Percentiles rank a stretch among this genome's conserved stretches.
Conservation (phyloP, 1,140 invertebrate species). For the Tetramorium simillimum region DNA sequence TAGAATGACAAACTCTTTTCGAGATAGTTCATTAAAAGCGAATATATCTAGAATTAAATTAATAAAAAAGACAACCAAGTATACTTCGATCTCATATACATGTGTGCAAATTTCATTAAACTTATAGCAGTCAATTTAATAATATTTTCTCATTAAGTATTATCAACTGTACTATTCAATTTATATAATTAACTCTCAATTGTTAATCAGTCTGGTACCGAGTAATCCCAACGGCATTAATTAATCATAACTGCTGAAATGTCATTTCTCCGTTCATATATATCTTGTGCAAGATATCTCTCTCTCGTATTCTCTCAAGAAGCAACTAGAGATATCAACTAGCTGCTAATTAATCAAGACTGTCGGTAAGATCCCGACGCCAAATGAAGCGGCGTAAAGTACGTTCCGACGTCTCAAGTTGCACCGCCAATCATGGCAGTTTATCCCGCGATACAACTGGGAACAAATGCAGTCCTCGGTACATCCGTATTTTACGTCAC, state of each 20-base stretch:
- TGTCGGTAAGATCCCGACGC: background rate
- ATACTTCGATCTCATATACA: too few relatives aligned
- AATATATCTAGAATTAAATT: background rate
- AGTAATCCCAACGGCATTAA: background rate
- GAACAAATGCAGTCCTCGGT: background rate
- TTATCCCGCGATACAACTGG: background rate
- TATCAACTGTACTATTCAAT: background rate
- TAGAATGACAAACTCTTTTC: background rate
- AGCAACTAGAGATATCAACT: slow-evolving; percentile 10
- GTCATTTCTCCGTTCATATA: background rate
- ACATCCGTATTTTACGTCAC: slow-evolving; percentile 3
- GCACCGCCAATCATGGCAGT: slow-evolving; percentile 2
- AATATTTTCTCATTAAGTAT: background rate
- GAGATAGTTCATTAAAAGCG: background rate
- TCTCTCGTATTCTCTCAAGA: slow-evolving; percentile 1
- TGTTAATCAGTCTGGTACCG: background rate
- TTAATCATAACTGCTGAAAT: slow-evolving; percentile 17
- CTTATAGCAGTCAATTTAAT: background rate
- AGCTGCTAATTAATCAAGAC: slow-evolving; percentile 21
- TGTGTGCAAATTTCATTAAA: background rate
- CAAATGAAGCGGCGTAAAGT: background rate
- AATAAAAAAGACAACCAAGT: background rate
- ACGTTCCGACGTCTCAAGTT: background rate
- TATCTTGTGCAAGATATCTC: background rate
- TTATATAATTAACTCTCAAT: background rate